Conservation (phyloP, 2,888 invertebrate genomes). For the Luffia ferchaultella region DNA sequence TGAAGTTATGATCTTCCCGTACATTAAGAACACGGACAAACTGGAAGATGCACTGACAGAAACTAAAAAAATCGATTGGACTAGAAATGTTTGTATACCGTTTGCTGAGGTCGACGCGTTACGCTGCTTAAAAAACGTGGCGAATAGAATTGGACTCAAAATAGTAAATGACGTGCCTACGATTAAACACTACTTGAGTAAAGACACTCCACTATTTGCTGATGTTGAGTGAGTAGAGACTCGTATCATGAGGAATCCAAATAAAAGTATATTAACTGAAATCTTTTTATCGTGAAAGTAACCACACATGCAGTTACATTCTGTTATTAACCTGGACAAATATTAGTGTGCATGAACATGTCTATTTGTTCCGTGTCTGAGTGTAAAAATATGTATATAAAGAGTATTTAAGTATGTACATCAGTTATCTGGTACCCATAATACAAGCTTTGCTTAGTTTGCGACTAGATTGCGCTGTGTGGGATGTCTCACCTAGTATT, state of each 20-base stretch:
- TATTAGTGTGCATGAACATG: no score
- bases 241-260: no score
- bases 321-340: neutral
- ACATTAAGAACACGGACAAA: constrained; percentile 22
- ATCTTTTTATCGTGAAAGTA: neutral
- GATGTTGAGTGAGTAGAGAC: constrained; percentile 5
- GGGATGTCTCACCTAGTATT: neutral
- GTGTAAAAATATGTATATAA: no score
- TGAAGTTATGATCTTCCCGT: constrained; percentile 31
- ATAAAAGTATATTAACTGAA: neutral
- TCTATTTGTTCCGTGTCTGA: no score
- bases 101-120: constrained; percentile 17
- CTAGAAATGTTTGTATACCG: constrained; percentile 19
- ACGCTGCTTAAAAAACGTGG: constrained; percentile 14
- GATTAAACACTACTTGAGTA: constrained; percentile 14
- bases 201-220: neutral
- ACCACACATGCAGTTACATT: neutral
- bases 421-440: no score
- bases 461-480: no score
- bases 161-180: neutral
- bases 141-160: constrained; percentile 11
- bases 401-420: no score
- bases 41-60: constrained; percentile 27
- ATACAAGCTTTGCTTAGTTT: no score
- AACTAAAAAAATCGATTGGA: constrained; percentile 34